Base-by-base conservation (phyloP, 2,113 vertebrate species). In the Sebastes schlegelii region DNA sequence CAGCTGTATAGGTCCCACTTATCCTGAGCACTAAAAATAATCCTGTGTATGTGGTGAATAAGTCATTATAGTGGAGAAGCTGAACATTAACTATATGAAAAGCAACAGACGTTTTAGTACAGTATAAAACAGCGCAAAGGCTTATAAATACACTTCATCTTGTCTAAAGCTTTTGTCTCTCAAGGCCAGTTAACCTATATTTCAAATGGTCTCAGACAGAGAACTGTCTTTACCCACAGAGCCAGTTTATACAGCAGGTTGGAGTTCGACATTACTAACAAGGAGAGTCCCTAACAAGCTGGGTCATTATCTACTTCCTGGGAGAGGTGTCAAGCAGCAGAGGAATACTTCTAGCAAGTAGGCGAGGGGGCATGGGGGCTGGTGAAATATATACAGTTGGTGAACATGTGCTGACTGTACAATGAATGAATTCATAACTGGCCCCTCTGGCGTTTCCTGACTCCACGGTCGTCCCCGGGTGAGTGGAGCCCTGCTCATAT, bases 291-390 rank as follows among this genome's bases (percentile, higher is more conserved):
- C 68, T 84, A 84, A 86, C 85, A 78, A 86, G 78, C 67, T 48
- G 73, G 88, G 49, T 67, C 80, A 79, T 86, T 86, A 86, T 80
- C 72, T 4, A 42, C 54, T 60, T 69, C 34, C 64, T 77, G 62
- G n/a, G 54, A 4, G 54, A 82, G 26, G 58, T 66, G 74, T 61
- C 21, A 23, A 57, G 61, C 79, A 67, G 61, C 54, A 46, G 66
- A 69, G 60, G 61, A 63, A 57, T 52, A 43, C 21, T 64, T 52
- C 19, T 10, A 8, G 8, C 2, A 16, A 46, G 61, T 1, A 12
- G 69, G 40, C 3, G 9, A 5, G 19, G 6, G 14, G 45, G 9
- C 34, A 0, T 34, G 34, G 3, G 13, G 13, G 60, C 23, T 2
- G 70, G 7, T 21, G 34, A 62, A 76, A 80, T 42, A 58, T 51